Percentiles rank a stretch among this genome's conserved stretches.
Evolutionary conservation across 2,888 invertebrate genomes (phyloP).

Genomic region (Ochropleura plecta): DNA sequence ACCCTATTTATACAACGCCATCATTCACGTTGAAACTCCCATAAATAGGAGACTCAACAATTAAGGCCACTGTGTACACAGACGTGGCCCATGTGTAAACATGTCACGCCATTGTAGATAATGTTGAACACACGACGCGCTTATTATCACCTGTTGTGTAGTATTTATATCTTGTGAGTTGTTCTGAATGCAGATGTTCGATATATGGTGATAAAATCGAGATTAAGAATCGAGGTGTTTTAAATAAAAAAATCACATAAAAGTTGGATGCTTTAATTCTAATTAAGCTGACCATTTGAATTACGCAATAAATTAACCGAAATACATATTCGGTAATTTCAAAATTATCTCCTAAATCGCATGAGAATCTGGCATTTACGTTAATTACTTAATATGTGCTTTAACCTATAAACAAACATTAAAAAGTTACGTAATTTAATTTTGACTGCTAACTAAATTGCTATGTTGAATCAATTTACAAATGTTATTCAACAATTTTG

Average conservation of each 20-base stretch:
- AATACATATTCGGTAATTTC: slow-evolving; percentile 8
- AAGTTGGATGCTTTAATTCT: neutral
- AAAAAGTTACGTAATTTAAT: slow-evolving; percentile 7
- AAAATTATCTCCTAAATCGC: neutral
- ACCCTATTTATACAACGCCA: slow-evolving; percentile 7
- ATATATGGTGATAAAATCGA: slow-evolving; percentile 33
- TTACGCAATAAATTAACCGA: neutral
- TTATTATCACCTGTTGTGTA: slow-evolving; percentile 65
- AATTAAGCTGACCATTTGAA: slow-evolving; percentile 9
- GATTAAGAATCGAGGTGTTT: slow-evolving; percentile 20
- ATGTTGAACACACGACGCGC: slow-evolving; percentile 65
- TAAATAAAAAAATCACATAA: neutral
- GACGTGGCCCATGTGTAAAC: slow-evolving; percentile 19
- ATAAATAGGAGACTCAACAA: slow-evolving; percentile 38
- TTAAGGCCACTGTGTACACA: slow-evolving; percentile 39
- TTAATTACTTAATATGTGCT: neutral
- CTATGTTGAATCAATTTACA: slow-evolving; percentile 1
- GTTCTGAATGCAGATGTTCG: slow-evolving; percentile 44
- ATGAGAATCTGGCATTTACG: slow-evolving; percentile 39
- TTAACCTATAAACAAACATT: neutral
- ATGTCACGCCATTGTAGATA: slow-evolving; percentile 58
- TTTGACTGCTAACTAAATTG: neutral
- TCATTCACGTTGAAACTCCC: slow-evolving; percentile 34
- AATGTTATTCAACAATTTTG: neutral
- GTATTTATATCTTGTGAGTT: slow-evolving; percentile 22